Conservation (phyloP, 2,113 vertebrate genomes). For the Seriola quinqueradiata region DNA sequence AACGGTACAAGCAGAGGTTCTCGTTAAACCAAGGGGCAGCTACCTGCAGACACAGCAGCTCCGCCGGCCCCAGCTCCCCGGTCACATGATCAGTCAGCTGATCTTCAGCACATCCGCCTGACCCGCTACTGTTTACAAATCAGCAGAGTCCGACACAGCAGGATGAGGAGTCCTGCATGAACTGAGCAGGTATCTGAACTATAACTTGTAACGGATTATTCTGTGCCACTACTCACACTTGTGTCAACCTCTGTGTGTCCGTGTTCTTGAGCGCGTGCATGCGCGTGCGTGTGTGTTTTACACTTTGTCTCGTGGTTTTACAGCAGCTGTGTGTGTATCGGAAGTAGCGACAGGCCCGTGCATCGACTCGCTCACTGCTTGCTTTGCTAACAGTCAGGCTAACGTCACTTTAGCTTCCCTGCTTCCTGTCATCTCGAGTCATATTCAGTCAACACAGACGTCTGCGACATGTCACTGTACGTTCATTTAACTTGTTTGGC, state of each 20-base stretch:
- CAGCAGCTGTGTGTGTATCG: constrained; percentile 29
- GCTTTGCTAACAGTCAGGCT: constrained; percentile 52
- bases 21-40: no score
- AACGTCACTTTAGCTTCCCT: constrained; percentile 14
- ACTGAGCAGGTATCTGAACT: constrained; percentile 57
- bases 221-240: not conserved
- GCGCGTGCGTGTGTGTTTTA: not conserved
- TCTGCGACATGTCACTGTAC: no score
- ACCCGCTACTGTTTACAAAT: constrained; percentile 80
- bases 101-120: constrained; percentile 69
- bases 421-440: not conserved
- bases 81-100: constrained; percentile 81
- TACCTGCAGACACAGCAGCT: not conserved
- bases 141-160: constrained; percentile 43
- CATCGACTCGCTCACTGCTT: constrained; percentile 17
- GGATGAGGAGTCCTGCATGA: constrained; percentile 72
- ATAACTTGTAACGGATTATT: no score
- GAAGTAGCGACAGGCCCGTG: constrained; percentile 64
- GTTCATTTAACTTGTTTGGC: not conserved
- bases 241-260: no score
- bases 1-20: no score
- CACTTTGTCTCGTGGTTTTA: constrained; percentile 5
- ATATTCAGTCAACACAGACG: not conserved
- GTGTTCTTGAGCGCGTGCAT: no score
- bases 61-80: not conserved